Base-by-base conservation (phyloP, 37 sponge, comb jelly and placozoan species). In the Crambe crambe region DNA sequence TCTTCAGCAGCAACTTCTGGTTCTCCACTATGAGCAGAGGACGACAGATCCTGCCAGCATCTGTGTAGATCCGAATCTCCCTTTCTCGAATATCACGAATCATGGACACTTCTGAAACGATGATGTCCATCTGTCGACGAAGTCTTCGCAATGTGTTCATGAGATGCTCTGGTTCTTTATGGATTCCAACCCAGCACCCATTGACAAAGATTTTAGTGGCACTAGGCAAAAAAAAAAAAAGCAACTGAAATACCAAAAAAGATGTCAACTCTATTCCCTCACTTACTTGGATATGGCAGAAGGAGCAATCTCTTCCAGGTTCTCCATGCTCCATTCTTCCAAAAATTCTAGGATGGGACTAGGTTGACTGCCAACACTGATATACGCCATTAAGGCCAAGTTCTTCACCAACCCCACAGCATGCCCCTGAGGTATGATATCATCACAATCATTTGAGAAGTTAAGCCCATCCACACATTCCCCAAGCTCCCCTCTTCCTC, bases 131-230 rank as follows among this genome's bases (percentile, higher is more conserved):
- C 83, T 99, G 97, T 74, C 99, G 68, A 9, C 99, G 77, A n/a
- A 99, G 94, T 61, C 99, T 92, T 68, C 90, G 80, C 47, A 99
- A 83, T 15, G 99, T 99, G 57, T 58, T 90, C 99, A 99, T 99
- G 74, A 99, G 95, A 43, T 91, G 96, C 56, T 99, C 99, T 1
- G 99, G 97, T 65, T 96, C 95, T 23, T 95, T 69, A 61, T 99
- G 99, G 63, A 96, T 96, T 30, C 99, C 99, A 20, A 99, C 99
- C 99, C 99, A 99, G 72, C 97, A 96, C 12, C 99, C 99, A 70
- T 99, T 99, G 47, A 99, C 99, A 90, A 99, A 99, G 62, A 99
- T 99, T 91, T 99, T 99, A n/a, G 99, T 99, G 36, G 99, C 85
- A 86, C 97, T 95, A 41, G 2, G 57, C n/a, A 73, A 56, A 20